These are phyloP conservation scores for Nylanderia fulva DNA, from an alignment of 1,140 invertebrate species.

Conservation along the genomic window DNA sequence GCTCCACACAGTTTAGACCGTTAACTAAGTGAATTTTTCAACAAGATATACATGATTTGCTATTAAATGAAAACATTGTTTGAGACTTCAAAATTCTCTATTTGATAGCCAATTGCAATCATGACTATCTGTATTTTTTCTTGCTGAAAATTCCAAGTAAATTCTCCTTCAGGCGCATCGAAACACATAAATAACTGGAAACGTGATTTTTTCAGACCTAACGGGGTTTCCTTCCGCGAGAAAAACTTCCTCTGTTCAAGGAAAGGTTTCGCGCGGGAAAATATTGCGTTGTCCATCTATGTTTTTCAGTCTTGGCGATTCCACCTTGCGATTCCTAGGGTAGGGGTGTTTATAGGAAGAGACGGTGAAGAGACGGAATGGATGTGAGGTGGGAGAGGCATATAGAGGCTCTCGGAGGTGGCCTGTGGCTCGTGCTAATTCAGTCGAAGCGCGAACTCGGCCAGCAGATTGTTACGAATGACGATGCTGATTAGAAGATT, in stretches of 20 bases:
- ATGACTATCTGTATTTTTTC: too few species aligned
- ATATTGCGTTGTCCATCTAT: slow-evolving; percentile 12
- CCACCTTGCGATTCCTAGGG: slow-evolving; percentile 64
- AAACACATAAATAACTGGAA: background rate
- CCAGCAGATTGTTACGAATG: slow-evolving; percentile 71
- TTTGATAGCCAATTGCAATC: too few species aligned
- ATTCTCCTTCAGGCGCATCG: background rate
- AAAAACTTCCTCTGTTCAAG: background rate
- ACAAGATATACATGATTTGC: too few species aligned
- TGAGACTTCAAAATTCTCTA: too few species aligned
- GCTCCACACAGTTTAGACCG: background rate
- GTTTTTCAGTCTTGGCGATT: slow-evolving; percentile 37
- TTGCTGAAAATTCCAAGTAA: too few species aligned
- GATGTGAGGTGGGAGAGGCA: slow-evolving; percentile 56
- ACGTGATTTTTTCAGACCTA: background rate
- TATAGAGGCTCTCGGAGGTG: slow-evolving; percentile 62
- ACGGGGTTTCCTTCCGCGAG: background rate
- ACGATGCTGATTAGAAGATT: slow-evolving; percentile 55
- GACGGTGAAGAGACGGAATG: slow-evolving; percentile 44
- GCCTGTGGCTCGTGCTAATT: slow-evolving; percentile 80
- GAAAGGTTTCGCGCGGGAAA: background rate
- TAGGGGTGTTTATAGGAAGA: slow-evolving; percentile 63
- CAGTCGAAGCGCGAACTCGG: slow-evolving; percentile 79
- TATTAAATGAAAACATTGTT: too few species aligned
- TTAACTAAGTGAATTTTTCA: background rate